Evolutionary conservation across 92 coral and sea anemone species (phyloP).

Genomic region (Phenganax subtilis): DNA sequence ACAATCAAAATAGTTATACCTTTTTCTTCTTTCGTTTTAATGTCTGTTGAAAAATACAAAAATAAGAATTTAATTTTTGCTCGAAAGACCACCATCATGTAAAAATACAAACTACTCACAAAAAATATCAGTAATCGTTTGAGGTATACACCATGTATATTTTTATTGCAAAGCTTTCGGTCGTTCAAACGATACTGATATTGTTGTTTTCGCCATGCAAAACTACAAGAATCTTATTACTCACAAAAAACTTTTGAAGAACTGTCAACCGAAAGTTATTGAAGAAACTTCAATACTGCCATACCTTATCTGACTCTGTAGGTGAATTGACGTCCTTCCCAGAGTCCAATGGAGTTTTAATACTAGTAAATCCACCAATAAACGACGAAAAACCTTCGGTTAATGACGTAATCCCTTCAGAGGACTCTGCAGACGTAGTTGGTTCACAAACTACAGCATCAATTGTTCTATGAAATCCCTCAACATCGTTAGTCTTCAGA

Average conservation of each 20-base stretch:
- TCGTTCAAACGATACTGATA: too few species aligned
- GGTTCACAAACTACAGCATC: neutral
- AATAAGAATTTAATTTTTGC: neutral
- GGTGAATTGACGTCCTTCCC: neutral
- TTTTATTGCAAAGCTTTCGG: too few species aligned
- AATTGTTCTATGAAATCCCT: neutral
- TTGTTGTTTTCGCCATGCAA: too few species aligned
- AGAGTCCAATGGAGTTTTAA: neutral
- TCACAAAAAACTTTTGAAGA: neutral
- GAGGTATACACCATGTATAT: too few species aligned
- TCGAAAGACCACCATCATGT: neutral
- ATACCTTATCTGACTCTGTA: neutral
- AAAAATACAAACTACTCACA: neutral
- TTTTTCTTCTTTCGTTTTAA: constrained; percentile 35
- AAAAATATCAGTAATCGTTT: neutral
- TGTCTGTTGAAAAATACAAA: constrained; percentile 1
- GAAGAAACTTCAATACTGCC: neutral
- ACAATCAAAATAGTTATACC: neutral
- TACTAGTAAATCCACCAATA: neutral
- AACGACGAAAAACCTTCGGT: neutral
- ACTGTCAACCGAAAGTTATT: too few species aligned
- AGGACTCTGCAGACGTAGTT: neutral
- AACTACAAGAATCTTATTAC: too few species aligned
- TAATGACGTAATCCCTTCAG: neutral
- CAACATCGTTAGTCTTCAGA: neutral